These are phyloP conservation scores for Zygaena filipendulae DNA, from an alignment of 2,888 invertebrate genomes.

Conservation along the genomic window DNA sequence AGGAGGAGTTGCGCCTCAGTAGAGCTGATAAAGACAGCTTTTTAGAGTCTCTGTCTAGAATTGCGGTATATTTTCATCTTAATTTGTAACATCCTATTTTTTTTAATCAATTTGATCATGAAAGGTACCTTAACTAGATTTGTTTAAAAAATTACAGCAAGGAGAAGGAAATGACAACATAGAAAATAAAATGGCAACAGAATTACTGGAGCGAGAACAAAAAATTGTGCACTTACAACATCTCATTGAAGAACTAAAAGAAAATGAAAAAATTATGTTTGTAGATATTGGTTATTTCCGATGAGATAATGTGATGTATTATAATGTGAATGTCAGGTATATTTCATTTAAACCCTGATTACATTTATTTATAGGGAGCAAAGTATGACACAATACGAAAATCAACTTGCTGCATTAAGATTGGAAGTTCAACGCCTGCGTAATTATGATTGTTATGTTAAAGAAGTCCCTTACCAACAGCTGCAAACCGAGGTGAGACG, in stretches of 20 bases:
- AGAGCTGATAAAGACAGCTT: constrained; percentile 61
- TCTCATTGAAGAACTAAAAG: constrained; percentile 35
- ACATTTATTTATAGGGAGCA: constrained; percentile 43
- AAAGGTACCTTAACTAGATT: neutral
- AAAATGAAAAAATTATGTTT: constrained; percentile 46
- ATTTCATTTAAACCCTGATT: no score
- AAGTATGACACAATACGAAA: constrained; percentile 43
- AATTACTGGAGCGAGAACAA: constrained; percentile 44
- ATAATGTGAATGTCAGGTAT: no score
- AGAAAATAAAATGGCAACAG: constrained; percentile 45
- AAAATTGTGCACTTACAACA: constrained; percentile 40
- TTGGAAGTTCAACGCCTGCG: constrained; percentile 42
- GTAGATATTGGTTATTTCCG: constrained; percentile 13
- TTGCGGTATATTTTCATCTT: constrained; percentile 41
- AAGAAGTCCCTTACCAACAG: constrained; percentile 41
- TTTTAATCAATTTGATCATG: no score
- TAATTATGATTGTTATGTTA: constrained; percentile 44
- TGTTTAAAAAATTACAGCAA: constrained; percentile 37
- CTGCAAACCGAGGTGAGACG: constrained; percentile 40
- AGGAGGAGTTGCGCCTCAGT: constrained; percentile 45
- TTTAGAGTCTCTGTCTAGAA: constrained; percentile 48
- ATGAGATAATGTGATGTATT: neutral
- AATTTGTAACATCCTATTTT: neutral
- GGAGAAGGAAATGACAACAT: constrained; percentile 33
- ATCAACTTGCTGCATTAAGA: constrained; percentile 37